A percentile compares a stretch with the other conserved stretches of the same genome.
phyloP scores from a whole-genome alignment of 2,797 vertebrate genomes.

The Amblyopsis hoosieri region DNA sequence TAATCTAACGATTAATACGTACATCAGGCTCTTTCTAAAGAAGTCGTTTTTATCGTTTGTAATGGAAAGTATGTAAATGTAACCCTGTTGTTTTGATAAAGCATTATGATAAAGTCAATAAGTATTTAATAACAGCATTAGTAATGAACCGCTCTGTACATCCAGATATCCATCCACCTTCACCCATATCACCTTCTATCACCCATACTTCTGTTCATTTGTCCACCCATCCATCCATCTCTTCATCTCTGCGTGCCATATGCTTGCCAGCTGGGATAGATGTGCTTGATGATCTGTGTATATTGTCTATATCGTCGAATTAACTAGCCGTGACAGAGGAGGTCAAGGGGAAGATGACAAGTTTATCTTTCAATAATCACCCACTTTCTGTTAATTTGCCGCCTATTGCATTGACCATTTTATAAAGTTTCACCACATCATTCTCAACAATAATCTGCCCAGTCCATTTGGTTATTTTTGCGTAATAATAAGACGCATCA shows the following conservation, averaged over 20 bases:
- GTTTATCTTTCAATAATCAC: background rate
- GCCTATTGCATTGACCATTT: background rate
- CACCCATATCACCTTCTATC: background rate
- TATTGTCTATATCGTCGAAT: constrained; percentile 18
- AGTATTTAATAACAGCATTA: background rate
- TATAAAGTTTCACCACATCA: background rate
- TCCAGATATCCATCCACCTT: constrained; percentile 3
- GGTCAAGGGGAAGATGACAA: constrained; percentile 24
- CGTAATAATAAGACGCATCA: too few species aligned
- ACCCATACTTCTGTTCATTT: background rate
- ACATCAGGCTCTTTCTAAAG: too few species aligned
- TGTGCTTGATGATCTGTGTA: constrained; percentile 29
- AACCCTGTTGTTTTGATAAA: too few species aligned
- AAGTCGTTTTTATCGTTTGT: too few species aligned
- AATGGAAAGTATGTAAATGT: too few species aligned
- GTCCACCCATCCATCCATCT: background rate
- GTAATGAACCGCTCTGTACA: background rate
- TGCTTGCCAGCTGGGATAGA: constrained; percentile 31
- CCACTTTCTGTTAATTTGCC: background rate
- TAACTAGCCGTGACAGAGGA: constrained; percentile 38
- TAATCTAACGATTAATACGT: too few species aligned
- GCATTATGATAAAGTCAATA: too few species aligned
- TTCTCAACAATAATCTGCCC: too few species aligned
- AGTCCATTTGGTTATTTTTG: background rate
- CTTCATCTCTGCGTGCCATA: constrained; percentile 9